Evolutionary conservation across 92 coral and sea anemone species (phyloP), one percentile per base, ranked within the genome.

Genomic region (Porites lobata): DNA sequence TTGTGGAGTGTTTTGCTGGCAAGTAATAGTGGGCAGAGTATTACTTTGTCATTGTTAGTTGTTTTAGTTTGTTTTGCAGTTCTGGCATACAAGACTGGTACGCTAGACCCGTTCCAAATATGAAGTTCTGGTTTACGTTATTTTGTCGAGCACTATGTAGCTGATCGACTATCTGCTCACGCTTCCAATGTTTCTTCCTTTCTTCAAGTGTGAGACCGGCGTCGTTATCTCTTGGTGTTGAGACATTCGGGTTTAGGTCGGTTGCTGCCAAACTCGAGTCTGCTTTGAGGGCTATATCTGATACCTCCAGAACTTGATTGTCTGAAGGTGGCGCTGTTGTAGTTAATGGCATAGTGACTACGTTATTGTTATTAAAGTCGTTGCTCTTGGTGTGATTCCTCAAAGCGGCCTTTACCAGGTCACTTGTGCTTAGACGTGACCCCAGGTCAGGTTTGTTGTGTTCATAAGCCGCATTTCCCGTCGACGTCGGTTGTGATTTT

Each of bases 41-140:
- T 38, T 38, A 38, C 47, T 38, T 38, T 38, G 47, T 38, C 47
- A 38, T 38, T 38, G 87, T 29, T 26, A 61, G 68, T 58, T 86
- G 78, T 43, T 90, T 86, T 21, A 93, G 88, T 72, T 82, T 90
- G 17, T 62, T 83, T 50, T 90, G 89, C 67, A 93, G 87, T 84
- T 93, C 96, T 1, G 93, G 93, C 91, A 93, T 86, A 32, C 93
- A 90, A 5, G 88, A 76, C 73, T 75, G 88, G 69, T 90, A 93
- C 21, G 93, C 96, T 64, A 93, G 84, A 14, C 96, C 96, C 52
- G 96, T 89, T 14, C 93, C 96, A 52, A 85, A 91, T 74, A 90
- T 90, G 50, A 72, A 66, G 79, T 70, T 88, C 69, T 83, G 83
- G 22, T 61, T 73, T 19, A 61, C 24, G 76, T 81, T 90, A 26